These are phyloP conservation scores for Smutsia gigantea DNA, from an alignment of 2,797 vertebrate genomes.

Conservation along the genomic window DNA sequence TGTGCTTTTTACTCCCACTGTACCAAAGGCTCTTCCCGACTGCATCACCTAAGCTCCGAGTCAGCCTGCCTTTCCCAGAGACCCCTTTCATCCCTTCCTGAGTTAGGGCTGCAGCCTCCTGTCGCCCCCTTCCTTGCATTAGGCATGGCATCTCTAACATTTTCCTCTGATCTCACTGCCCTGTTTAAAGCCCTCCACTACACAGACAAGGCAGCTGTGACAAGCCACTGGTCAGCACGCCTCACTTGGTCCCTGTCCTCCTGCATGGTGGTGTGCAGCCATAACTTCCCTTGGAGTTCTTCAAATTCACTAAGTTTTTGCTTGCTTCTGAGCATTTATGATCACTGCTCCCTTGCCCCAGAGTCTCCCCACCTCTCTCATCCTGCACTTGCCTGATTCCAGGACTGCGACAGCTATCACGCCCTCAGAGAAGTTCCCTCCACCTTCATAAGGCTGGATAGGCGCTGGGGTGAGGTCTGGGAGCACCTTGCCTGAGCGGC, in stretches of 20 bases:
- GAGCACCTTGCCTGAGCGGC: neutral
- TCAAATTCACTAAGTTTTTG: neutral
- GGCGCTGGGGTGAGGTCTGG: neutral
- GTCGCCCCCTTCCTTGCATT: too few relatives aligned
- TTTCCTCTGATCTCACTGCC: neutral
- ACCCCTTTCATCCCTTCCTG: neutral
- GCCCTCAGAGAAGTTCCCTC: neutral
- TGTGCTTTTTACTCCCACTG: neutral
- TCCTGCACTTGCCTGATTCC: neutral
- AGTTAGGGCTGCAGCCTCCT: neutral
- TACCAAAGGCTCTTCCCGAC: accelerated
- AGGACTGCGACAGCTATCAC: neutral
- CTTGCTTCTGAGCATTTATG: neutral
- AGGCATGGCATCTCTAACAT: neutral
- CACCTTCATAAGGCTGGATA: neutral
- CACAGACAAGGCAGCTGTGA: neutral
- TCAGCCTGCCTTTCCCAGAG: neutral
- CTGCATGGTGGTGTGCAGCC: neutral
- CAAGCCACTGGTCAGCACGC: neutral
- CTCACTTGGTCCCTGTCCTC: neutral
- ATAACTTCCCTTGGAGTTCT: neutral
- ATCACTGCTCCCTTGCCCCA: neutral
- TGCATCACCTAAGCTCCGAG: neutral
- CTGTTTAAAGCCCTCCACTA: neutral
- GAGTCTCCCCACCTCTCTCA: neutral